Base-by-base conservation (phyloP, 2,113 vertebrate species). In the Cebidichthys violaceus region DNA sequence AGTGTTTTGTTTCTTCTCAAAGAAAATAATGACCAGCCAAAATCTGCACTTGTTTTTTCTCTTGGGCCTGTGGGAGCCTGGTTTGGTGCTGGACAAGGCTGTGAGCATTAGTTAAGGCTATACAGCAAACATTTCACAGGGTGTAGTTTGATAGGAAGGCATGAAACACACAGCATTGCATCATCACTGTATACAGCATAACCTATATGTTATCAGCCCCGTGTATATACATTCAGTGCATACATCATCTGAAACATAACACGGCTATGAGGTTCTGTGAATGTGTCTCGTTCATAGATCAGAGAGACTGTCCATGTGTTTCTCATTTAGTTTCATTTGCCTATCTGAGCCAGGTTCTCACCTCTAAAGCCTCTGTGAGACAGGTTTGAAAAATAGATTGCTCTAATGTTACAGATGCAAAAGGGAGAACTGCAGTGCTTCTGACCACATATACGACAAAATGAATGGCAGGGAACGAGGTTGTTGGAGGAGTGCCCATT, bases 231-330 rank as follows among this genome's bases (percentile, higher is more conserved):
- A 71, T 61, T 62, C n/a, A 33, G 50, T 41, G 37, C 69, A 88
- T 90, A 79, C 24, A 88, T 92, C 90, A 90, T 78, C 18, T 78
- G 87, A 91, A 93, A 92, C 81, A 62, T 62, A 87, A 92, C 73
- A 86, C 81, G 47, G 68, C 77, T 52, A 0, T 24, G 62, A 72
- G 70, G 61, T 66, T 62, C 43, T 65, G 55, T 10, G n/a, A 17
- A 27, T 50, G 77, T 47, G 75, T 61, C 75, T 57, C 39, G 6
- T 41, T 71, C 14, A 14, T 67, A 52, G 69, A 68, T 57, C 61
- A 43, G 57, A 64, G 80, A 69, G 76, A 31, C 5, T 39, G 70
- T 74, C 70, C 64, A 60, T 86, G 78, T 94, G 92, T 80, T 91
- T 94, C 81, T 90, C 52, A 79, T 84, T 84, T 54, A 45, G 72